phyloP scores from a whole-genome alignment of 2,888 invertebrate species.

The Phyto melanocephala region DNA sequence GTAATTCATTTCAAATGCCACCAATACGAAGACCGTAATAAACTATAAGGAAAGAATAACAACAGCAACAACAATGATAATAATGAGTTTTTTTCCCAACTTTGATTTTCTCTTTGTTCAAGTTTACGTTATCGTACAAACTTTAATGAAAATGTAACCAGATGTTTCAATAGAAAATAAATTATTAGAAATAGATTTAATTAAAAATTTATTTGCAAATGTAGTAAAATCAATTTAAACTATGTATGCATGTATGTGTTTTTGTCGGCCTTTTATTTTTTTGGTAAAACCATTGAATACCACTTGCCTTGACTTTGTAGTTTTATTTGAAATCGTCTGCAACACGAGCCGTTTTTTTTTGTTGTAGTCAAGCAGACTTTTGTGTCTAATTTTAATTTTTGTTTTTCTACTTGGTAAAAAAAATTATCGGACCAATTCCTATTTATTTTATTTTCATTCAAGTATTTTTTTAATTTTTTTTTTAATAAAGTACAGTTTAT shows the following conservation, averaged over 20 bases:
- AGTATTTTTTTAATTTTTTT: too few species aligned
- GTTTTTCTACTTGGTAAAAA: too few species aligned
- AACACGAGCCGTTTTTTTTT: neutral
- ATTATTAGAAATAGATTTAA: constrained; percentile 45
- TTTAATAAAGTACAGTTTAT: too few species aligned
- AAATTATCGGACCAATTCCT: too few species aligned
- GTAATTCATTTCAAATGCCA: constrained; percentile 19
- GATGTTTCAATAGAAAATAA: constrained; percentile 31
- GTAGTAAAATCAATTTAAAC: neutral
- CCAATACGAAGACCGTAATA: constrained; percentile 1
- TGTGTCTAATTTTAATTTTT: neutral
- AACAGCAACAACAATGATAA: neutral
- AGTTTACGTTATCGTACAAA: constrained; percentile 7
- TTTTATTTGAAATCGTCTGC: neutral
- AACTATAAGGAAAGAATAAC: constrained; percentile 4
- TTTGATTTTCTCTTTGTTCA: constrained; percentile 10
- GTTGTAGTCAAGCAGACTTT: neutral
- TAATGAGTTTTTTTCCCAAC: neutral
- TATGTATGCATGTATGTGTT: neutral
- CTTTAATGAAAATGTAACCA: constrained; percentile 18
- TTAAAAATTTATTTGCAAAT: constrained; percentile 31
- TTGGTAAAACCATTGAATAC: neutral
- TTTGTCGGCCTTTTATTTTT: neutral
- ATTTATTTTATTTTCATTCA: too few species aligned
- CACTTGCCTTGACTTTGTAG: constrained; percentile 24